These are phyloP conservation scores for Lacerta bilineata DNA, from an alignment of 2,797 vertebrate species.

Conservation along the genomic window DNA sequence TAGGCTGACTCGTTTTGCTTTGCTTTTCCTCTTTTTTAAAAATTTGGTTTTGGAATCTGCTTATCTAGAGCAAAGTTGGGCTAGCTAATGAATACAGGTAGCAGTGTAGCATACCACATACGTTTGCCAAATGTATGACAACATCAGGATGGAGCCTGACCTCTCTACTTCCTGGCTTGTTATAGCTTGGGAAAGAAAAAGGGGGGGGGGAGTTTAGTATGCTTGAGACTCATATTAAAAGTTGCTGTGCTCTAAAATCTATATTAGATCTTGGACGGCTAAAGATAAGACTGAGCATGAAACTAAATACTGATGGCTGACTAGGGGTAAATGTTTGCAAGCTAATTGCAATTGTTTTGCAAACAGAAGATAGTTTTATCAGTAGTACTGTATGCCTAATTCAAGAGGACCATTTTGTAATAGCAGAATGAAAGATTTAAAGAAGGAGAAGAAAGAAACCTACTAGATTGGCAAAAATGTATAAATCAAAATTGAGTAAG, in stretches of 20 bases:
- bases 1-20: neutral
- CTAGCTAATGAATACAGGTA: slow-evolving; percentile 48
- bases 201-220: neutral
- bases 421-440: neutral
- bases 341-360: neutral
- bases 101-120: slow-evolving; percentile 36
- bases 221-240: slow-evolving; percentile 22
- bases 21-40: neutral
- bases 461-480: no score
- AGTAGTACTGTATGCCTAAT: neutral
- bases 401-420: neutral
- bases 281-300: slow-evolving; percentile 11
- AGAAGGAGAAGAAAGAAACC: neutral
- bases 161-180: slow-evolving; percentile 43
- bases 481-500: no score
- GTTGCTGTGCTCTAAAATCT: slow-evolving; percentile 20
- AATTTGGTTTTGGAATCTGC: slow-evolving; percentile 27
- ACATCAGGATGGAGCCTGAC: slow-evolving; percentile 37
- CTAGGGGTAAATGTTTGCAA: neutral
- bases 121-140: slow-evolving; percentile 45
- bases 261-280: neutral
- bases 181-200: slow-evolving; percentile 22
- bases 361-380: neutral
- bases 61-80: slow-evolving; percentile 15
- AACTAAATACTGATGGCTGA: slow-evolving; percentile 23